Evolutionary conservation across 2,888 invertebrate species (phyloP), one percentile per base, ranked within the genome.

Genomic region (Euspilapteryx auroguttella): DNA sequence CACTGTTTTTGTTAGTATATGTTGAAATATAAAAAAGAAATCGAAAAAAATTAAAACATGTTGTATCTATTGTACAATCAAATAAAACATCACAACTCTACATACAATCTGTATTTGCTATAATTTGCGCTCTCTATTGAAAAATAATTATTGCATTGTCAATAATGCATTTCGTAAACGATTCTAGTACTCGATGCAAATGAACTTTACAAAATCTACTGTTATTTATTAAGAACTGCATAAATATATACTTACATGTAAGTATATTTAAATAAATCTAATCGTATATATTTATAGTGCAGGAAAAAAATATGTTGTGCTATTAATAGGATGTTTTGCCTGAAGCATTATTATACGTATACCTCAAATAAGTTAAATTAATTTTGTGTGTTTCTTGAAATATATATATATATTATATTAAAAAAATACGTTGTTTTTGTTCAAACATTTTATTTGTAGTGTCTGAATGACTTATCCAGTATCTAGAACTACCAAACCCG

Each of bases 281-380:
- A 9, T 9, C 8, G n/a, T 9, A 9, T 3, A 20, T 20, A 9
- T n/a, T 9, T 8, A 20, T n/a, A 20, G 4, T n/a, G 8, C 8
- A 20, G n/a, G 8, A 9, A 2, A 20, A 20, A 20, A 9, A 49
- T 49, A 55, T 43, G 51, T 52, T 44, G 56, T 64, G 59, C 55
- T 57, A 49, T 41, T 49, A 54, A 58, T 61, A 59, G 56, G 56
- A 57, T 55, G 56, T 49, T 59, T 56, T 63, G 64, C 63, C 68
- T 66, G 57, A 62, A 50, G 58, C 56, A 56, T 59, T 61, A 56
- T 17, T 17, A 17, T 17, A 17, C 17, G 8, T n/a, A 17, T 73
- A 73, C 71, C 71, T 71, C 71, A 73, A 59, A 68, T 68, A 59
- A 59, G 65, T 66, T 63, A 66, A 55, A 59, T 57, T 57, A 55